Evolutionary conservation across 2,797 vertebrate species (phyloP), one percentile per base, ranked within the genome.

Genomic region (Meda fulgida): DNA sequence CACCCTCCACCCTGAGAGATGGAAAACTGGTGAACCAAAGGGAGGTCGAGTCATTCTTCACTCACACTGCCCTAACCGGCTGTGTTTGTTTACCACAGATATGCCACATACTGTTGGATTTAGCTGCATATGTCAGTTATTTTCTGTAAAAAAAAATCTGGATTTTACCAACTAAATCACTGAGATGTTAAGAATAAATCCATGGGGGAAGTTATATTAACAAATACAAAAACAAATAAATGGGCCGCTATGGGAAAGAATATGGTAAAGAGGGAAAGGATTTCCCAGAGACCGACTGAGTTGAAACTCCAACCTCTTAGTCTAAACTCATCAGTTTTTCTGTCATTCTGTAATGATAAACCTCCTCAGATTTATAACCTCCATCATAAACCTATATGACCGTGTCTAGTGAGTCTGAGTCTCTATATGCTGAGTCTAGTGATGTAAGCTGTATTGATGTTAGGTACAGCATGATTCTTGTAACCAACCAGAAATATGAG

Each of bases 401-500:
- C 5, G 6, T 40, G 19, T 85, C 21, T 46, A 36, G 31, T 31
- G 31, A 31, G 31, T 31, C 31, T 31, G 31, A 31, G 31, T 31
- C 31, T 31, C 31, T 31, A 31, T 31, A 69, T 67, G 65, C 58
- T 36, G 48, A 75, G 72, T 53, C 29, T 34, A 55, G 19, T 53
- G 55, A 65, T 65, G 11, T 43, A 34, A 43, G 46, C 43, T 65
- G 48, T 76, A 77, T 72, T 83, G 18, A 82, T 86, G 66, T 71
- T 78, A 67, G 87, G 40, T 53, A 77, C 83, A 73, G 71, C 89
- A 76, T 77, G 34, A 40, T 89, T 90, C 88, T 85, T 18, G 89
- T 87, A 76, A 85, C 36, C 34, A 43, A 87, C 85, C 70, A 88
- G 58, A 89, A 70, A 89, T 88, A 91, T 87, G 91, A 91, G 92